Conservation (phyloP, 2,888 invertebrate species). For the Pollenia labialis region DNA sequence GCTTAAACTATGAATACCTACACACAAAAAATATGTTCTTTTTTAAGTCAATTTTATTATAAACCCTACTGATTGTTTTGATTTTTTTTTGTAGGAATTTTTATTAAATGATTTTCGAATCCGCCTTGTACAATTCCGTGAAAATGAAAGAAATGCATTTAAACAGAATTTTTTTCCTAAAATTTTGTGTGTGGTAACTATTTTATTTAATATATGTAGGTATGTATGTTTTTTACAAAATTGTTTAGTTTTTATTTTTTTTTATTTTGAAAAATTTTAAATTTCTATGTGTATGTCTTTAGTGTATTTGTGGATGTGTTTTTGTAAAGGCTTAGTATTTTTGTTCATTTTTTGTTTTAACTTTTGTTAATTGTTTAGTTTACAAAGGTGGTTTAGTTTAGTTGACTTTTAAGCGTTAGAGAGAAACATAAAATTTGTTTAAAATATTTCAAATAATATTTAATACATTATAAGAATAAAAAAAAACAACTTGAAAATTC, state of each 20-base stretch:
- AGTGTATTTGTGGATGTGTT: slow-evolving; percentile 54
- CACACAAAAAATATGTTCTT: too few species aligned
- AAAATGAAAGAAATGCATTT: slow-evolving; percentile 57
- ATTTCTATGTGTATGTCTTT: slow-evolving; percentile 48
- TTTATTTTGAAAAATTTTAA: slow-evolving; percentile 24
- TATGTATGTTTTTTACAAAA: slow-evolving; percentile 30
- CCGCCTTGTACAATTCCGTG: background rate
- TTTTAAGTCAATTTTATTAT: too few species aligned
- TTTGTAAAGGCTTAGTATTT: slow-evolving; percentile 51
- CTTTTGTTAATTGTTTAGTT: slow-evolving; percentile 37
- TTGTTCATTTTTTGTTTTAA: slow-evolving; percentile 27
- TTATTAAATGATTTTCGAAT: background rate
- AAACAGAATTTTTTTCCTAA: slow-evolving; percentile 38
- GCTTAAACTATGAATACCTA: too few species aligned
- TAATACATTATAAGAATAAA: background rate
- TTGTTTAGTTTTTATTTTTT: slow-evolving; percentile 44
- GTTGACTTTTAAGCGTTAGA: slow-evolving; percentile 66
- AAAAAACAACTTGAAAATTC: background rate
- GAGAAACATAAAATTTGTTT: slow-evolving; percentile 17
- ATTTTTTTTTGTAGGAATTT: background rate
- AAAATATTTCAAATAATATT: background rate
- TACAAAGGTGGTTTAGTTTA: slow-evolving; percentile 71
- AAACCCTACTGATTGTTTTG: too few species aligned
- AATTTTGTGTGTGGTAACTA: slow-evolving; percentile 39
- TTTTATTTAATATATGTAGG: background rate